Percentiles rank a stretch among this genome's conserved stretches.
These are phyloP conservation scores for Rhinella marina DNA, from an alignment of 2,797 vertebrate genomes.

Conservation along the genomic window DNA sequence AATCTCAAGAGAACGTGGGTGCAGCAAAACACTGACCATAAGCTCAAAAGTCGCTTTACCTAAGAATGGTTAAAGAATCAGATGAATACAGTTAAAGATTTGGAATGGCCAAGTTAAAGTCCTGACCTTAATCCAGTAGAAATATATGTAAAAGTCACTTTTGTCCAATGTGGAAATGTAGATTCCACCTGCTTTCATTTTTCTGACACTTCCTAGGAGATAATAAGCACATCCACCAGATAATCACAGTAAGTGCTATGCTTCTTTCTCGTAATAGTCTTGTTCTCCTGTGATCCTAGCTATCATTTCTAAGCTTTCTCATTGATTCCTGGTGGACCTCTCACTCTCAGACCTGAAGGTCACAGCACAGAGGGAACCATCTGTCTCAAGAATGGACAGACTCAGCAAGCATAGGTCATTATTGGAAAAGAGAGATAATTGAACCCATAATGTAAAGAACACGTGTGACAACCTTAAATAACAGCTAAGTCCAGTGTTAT, in stretches of 20 bases:
- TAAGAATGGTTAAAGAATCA: too few species aligned
- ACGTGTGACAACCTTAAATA: slow-evolving; percentile 63
- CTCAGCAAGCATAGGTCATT: slow-evolving; percentile 63
- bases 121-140: neutral
- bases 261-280: slow-evolving; percentile 20
- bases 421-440: slow-evolving; percentile 63
- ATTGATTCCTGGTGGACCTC: slow-evolving; percentile 56
- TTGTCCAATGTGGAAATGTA: slow-evolving; percentile 31
- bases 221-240: slow-evolving; percentile 10
- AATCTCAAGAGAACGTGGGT: too few species aligned
- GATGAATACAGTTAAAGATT: too few species aligned
- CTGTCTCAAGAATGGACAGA: slow-evolving; percentile 64
- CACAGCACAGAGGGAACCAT: slow-evolving; percentile 64
- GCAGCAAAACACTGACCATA: too few species aligned
- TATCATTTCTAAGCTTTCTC: slow-evolving; percentile 49
- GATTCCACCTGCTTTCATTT: slow-evolving; percentile 38
- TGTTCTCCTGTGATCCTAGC: slow-evolving; percentile 57
- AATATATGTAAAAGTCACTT: neutral
- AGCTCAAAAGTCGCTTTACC: too few species aligned
- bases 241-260: neutral
- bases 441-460: slow-evolving; percentile 58
- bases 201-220: slow-evolving; percentile 19
- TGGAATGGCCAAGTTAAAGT: too few species aligned
- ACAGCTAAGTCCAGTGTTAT: slow-evolving; percentile 4
- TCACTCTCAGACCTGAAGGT: slow-evolving; percentile 64